A percentile compares a stretch with the other conserved stretches of the same genome.
Conservation (phyloP, 2,888 invertebrate genomes). For the Vanessa cardui region DNA sequence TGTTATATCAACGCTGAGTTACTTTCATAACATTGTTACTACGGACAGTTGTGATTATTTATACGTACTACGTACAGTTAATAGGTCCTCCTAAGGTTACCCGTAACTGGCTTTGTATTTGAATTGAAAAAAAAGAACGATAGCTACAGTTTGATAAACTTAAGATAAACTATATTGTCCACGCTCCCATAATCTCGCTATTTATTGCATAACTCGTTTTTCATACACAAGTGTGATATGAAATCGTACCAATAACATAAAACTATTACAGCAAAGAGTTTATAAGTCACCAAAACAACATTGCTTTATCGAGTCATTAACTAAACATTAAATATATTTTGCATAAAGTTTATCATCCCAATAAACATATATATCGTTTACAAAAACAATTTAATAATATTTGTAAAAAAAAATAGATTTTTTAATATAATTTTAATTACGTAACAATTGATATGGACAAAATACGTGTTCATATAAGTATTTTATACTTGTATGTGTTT, state of each 20-base stretch:
- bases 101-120: neutral
- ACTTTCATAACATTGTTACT: too few species aligned
- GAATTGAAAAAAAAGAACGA: neutral
- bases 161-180: slow-evolving; percentile 3
- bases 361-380: too few species aligned
- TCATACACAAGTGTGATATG: neutral
- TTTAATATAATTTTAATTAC: too few species aligned
- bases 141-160: neutral
- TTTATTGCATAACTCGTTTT: slow-evolving; percentile 3
- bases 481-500: too few species aligned
- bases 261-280: neutral
- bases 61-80: neutral
- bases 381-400: too few species aligned
- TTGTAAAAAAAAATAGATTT: too few species aligned
- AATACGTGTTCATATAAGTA: too few species aligned
- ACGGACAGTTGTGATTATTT: too few species aligned
- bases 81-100: too few species aligned
- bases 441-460: too few species aligned
- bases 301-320: neutral
- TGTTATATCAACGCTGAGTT: too few species aligned
- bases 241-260: neutral
- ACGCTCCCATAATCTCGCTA: neutral
- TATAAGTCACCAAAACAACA: neutral
- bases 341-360: neutral
- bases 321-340: neutral